Base-by-base conservation (phyloP, 2,888 invertebrate genomes). In the Schrankia costaestrigalis region DNA sequence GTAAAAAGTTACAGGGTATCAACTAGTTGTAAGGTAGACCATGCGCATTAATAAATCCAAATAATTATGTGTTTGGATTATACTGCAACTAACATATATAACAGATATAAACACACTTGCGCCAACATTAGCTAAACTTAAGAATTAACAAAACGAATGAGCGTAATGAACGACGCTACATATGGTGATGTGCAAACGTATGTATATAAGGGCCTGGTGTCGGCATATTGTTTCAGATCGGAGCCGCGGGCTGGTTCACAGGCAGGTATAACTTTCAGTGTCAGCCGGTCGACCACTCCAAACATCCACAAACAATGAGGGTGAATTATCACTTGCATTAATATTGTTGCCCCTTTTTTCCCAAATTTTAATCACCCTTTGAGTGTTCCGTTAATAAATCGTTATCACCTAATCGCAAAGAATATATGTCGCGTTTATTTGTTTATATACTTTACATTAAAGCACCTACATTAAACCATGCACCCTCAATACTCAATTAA, bases 231-330 rank as follows among this genome's bases (percentile, higher is more conserved):
- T 93, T 93, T 89, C 93, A 96, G 96, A 93, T 96, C 89, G 93
- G 92, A 83, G 90, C 93, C 90, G 92, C 94, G 78, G 97, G 97
- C 83, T 98, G 97, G 97, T 92, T 97, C 89, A 94, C 95, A 81
- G 95, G 95, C 81, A 95, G 95, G 83, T 98, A 98, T 93, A 97
- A 93, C 90, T 93, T 94, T 89, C 93, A 94, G 83, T 98, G 97
- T 92, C 96, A 98, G 90, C 97, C 97, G 71, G 97, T 97, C 85
- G 96, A 97, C 92, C 95, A 97, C 92, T 94, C 95, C 82, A 93
- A 93, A 89, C 92, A 93, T 90, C 94, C 96, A 79, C 93, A 93
- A 90, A 95, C 97, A 71, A 89, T 97, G 88, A 92, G 96, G 93
- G 97, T 97, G 93, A 92, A 93, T 92, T 78, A 75, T 64, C 45